A percentile compares a stretch with the other conserved stretches of the same genome.
phyloP scores from a whole-genome alignment of 1,140 invertebrate species.

The Microvelia longipes region DNA sequence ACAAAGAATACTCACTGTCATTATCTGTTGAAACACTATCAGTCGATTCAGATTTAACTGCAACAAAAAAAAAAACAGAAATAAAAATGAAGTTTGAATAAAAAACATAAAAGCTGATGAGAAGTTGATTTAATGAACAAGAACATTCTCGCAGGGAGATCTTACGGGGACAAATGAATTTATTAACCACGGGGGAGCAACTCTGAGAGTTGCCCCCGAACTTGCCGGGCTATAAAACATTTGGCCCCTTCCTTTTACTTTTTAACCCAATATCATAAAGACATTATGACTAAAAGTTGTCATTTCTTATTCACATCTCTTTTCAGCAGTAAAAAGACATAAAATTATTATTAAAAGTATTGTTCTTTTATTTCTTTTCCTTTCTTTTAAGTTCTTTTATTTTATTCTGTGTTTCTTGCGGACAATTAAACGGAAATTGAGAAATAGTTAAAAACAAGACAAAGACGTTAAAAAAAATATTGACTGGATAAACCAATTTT shows the following conservation, averaged over 20 bases:
- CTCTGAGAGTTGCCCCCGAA: neutral
- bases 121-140: neutral
- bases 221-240: neutral
- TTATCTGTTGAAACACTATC: neutral
- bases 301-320: neutral
- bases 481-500: too few species aligned
- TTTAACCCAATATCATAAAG: neutral
- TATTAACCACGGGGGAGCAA: neutral
- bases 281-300: neutral
- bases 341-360: neutral
- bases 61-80: neutral
- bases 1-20: neutral
- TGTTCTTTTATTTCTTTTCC: too few species aligned
- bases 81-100: neutral
- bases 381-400: too few species aligned
- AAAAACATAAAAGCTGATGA: neutral
- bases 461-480: too few species aligned
- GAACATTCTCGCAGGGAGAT: too few species aligned
- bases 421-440: too few species aligned
- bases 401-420: too few species aligned
- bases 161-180: neutral
- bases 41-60: neutral
- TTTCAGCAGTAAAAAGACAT: neutral
- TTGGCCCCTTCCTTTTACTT: too few species aligned
- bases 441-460: too few species aligned